phyloP scores from a whole-genome alignment of 2,113 vertebrate genomes.

The Aplodontia rufa region DNA sequence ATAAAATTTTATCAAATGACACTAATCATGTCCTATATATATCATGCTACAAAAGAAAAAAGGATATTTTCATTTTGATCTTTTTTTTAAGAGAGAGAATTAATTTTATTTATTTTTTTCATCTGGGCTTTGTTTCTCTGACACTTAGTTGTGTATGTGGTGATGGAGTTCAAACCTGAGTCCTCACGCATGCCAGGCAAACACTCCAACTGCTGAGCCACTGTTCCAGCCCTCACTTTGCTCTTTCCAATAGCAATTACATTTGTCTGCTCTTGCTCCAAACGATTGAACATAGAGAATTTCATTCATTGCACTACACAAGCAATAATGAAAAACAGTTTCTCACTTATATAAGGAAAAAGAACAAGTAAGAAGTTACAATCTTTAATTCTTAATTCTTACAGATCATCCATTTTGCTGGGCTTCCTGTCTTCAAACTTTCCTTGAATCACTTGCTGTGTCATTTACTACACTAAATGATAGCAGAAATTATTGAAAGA shows the following conservation, averaged over 20 bases:
- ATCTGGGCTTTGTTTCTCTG: too few relatives aligned
- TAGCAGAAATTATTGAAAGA: conserved; percentile 53
- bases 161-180: too few relatives aligned
- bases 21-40: not conserved
- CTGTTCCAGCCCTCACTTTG: too few relatives aligned
- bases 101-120: too few relatives aligned
- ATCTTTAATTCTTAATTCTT: conserved; percentile 56
- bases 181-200: too few relatives aligned
- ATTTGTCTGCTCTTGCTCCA: not conserved
- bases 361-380: conserved; percentile 4
- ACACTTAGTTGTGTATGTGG: too few relatives aligned
- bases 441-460: conserved; percentile 38
- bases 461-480: conserved; percentile 64
- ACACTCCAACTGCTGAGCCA: too few relatives aligned
- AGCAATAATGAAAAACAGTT: conserved; percentile 3
- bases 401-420: conserved; percentile 41
- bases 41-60: not conserved
- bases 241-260: not conserved
- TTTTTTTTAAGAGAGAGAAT: too few relatives aligned
- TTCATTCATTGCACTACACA: not conserved
- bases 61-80: not conserved
- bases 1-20: not conserved
- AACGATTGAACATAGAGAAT: conserved; percentile 22
- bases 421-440: conserved; percentile 63
- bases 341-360: conserved; percentile 7